These are phyloP conservation scores for Limenitis camilla DNA, from an alignment of 2,888 invertebrate genomes.

Conservation along the genomic window DNA sequence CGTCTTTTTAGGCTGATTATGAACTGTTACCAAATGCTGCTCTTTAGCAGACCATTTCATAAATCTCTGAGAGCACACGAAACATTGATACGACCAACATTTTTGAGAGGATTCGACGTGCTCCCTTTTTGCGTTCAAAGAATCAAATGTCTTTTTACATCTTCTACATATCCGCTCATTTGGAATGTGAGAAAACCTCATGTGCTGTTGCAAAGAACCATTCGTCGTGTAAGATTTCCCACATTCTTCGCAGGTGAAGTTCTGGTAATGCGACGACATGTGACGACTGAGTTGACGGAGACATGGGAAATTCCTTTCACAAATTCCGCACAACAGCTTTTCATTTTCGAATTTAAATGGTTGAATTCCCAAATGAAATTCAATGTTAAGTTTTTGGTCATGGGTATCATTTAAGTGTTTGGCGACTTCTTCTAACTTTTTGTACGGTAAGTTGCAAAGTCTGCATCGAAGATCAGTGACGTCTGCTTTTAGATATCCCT, in stretches of 20 bases:
- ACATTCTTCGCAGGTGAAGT: constrained; percentile 40
- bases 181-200: constrained; percentile 30
- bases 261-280: constrained; percentile 38
- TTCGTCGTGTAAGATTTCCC: constrained; percentile 38
- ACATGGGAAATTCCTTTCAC: constrained; percentile 34
- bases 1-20: constrained; percentile 29
- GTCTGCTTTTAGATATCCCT: constrained; percentile 36
- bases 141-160: constrained; percentile 35
- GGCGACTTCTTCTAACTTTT: constrained; percentile 30
- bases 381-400: constrained; percentile 29
- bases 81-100: constrained; percentile 39
- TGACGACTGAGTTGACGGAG: constrained; percentile 39
- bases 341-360: constrained; percentile 37
- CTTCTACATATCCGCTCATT: constrained; percentile 32
- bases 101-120: constrained; percentile 30
- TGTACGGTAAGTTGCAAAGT: constrained; percentile 29
- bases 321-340: constrained; percentile 33
- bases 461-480: constrained; percentile 40
- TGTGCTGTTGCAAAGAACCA: constrained; percentile 32
- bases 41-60: constrained; percentile 33
- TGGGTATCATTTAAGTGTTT: constrained; percentile 36
- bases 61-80: constrained; percentile 35
- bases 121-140: constrained; percentile 31
- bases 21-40: constrained; percentile 33
- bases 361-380: constrained; percentile 35